Evolutionary conservation across 1,140 invertebrate species (phyloP).

Genomic region (Euglossa dilemma): DNA sequence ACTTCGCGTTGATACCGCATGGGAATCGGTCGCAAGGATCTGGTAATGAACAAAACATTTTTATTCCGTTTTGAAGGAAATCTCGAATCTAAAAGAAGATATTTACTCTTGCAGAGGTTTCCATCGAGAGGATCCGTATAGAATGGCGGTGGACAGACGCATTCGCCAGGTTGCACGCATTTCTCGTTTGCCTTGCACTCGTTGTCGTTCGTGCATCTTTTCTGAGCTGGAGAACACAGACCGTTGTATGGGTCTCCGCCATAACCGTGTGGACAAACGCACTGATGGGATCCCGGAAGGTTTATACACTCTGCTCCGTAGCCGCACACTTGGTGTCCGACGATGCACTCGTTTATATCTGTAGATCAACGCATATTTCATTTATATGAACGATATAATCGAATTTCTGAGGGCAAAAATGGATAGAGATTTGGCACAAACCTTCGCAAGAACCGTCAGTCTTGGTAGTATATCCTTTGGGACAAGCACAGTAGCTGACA

Average conservation of each 20-base stretch:
- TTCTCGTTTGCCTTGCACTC: conserved; percentile 94
- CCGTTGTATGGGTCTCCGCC: conserved; percentile 84
- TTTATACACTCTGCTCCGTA: conserved; percentile 94
- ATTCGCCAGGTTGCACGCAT: conserved; percentile 94
- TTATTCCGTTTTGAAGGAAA: neutral
- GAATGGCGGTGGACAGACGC: conserved; percentile 93
- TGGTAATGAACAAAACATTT: conserved; percentile 41
- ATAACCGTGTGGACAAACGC: conserved; percentile 91
- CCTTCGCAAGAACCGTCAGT: conserved; percentile 89
- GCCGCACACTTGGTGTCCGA: conserved; percentile 89
- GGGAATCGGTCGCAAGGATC: conserved; percentile 92
- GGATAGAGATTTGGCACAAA: conserved; percentile 52
- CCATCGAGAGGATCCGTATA: conserved; percentile 91
- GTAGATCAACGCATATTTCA: neutral
- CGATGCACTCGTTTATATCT: conserved; percentile 92
- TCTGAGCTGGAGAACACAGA: conserved; percentile 90
- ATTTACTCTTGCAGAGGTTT: conserved; percentile 91
- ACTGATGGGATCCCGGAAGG: conserved; percentile 89
- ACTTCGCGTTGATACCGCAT: conserved; percentile 96
- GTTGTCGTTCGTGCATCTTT: conserved; percentile 90
- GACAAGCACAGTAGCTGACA: conserved; percentile 94
- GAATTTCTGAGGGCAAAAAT: neutral
- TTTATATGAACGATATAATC: neutral
- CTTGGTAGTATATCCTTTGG: conserved; percentile 89
- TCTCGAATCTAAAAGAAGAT: neutral